phyloP scores from a whole-genome alignment of 2,888 invertebrate species.

The Slavum lentiscoides region DNA sequence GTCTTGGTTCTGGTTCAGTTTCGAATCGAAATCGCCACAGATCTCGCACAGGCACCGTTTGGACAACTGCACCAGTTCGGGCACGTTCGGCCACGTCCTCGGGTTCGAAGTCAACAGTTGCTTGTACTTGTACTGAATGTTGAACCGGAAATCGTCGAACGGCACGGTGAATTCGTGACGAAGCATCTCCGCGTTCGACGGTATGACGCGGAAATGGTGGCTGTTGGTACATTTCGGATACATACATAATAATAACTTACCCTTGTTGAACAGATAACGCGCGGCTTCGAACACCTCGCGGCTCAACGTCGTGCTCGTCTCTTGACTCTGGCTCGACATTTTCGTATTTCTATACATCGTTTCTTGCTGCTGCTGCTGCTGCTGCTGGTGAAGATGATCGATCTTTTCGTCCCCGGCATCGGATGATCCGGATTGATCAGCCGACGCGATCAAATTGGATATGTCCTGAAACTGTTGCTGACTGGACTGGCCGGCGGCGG shows the following conservation, averaged over 20 bases:
- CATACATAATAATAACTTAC: slow-evolving; percentile 44
- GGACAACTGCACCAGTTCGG: slow-evolving; percentile 29
- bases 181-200: slow-evolving; percentile 28
- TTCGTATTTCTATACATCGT: slow-evolving; percentile 7
- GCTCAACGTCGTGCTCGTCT: slow-evolving; percentile 6
- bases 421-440: slow-evolving; percentile 22
- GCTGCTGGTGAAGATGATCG: no score
- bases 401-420: slow-evolving; percentile 20
- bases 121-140: slow-evolving; percentile 48
- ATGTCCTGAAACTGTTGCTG: slow-evolving; percentile 39
- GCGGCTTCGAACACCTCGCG: slow-evolving; percentile 21
- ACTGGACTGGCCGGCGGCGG: not conserved
- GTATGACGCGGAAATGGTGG: slow-evolving; percentile 37
- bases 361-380: slow-evolving; percentile 3
- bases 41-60: slow-evolving; percentile 41
- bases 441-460: slow-evolving; percentile 25
- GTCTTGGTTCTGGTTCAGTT: slow-evolving; percentile 40
- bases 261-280: slow-evolving; percentile 4
- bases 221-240: slow-evolving; percentile 28
- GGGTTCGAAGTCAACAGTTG: slow-evolving; percentile 40
- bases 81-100: slow-evolving; percentile 32
- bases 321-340: slow-evolving; percentile 18
- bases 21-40: slow-evolving; percentile 47
- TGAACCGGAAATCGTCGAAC: slow-evolving; percentile 44
- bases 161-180: slow-evolving; percentile 48